Evolutionary conservation across 2,797 vertebrate species (phyloP).

Genomic region (Sternotherus odoratus): DNA sequence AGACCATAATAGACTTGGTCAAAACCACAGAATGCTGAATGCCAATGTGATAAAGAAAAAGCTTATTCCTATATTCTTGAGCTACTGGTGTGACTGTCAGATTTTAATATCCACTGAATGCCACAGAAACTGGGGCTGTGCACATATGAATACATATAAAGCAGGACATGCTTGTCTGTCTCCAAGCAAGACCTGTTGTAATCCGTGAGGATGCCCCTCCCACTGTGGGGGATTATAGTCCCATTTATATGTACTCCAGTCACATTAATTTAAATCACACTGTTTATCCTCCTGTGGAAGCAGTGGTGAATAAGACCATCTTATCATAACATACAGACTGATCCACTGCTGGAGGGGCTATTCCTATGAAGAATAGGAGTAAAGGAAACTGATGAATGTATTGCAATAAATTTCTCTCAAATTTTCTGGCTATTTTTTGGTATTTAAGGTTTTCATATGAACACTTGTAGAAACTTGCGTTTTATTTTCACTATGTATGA

Average conservation of each 20-base stretch:
- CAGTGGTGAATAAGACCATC: not conserved
- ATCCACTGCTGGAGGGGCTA: not conserved
- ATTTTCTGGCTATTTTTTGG: not conserved
- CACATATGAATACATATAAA: not conserved
- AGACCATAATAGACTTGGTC: constrained; percentile 59
- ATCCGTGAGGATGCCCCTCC: not conserved
- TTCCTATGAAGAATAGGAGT: fast-evolving
- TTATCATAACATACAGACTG: not conserved
- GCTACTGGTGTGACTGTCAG: constrained; percentile 11
- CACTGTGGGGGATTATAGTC: not conserved
- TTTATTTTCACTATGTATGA: not conserved
- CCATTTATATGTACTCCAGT: not conserved
- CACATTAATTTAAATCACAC: not conserved
- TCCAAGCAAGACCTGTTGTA: not conserved
- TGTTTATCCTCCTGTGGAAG: not conserved
- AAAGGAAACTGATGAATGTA: fast-evolving
- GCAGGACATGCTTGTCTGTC: constrained; percentile 1
- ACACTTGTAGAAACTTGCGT: not conserved
- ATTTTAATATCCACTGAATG: constrained; percentile 47
- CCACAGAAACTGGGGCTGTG: not conserved
- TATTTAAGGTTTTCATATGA: not conserved
- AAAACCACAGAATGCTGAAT: constrained; percentile 63
- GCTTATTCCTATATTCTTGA: not conserved
- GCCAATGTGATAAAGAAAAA: not conserved
- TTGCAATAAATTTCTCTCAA: fast-evolving